A percentile compares a stretch with the other conserved stretches of the same genome.
phyloP scores from a whole-genome alignment of 2,113 vertebrate genomes.

The Ctenomys sociabilis region DNA sequence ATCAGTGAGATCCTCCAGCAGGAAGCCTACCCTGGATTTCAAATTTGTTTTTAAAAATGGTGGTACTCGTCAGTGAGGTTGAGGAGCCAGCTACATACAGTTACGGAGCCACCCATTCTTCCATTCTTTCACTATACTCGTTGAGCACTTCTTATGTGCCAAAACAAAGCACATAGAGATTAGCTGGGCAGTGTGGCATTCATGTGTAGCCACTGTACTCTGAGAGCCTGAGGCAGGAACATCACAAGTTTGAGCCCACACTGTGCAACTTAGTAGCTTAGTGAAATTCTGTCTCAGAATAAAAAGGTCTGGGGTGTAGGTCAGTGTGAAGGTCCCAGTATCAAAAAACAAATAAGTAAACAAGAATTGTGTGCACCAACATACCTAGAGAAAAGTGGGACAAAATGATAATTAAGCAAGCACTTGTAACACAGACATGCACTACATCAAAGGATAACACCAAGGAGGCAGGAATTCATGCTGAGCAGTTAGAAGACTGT shows the following conservation, averaged over 20 bases:
- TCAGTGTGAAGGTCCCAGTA: background rate
- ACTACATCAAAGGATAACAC: background rate
- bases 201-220: background rate
- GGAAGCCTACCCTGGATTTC: background rate
- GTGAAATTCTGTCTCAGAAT: background rate
- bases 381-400: background rate
- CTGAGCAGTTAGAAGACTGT: background rate
- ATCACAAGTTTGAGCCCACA: background rate
- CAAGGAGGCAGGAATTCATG: background rate
- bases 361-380: background rate
- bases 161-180: background rate
- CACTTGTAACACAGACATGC: background rate
- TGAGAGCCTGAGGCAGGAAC: background rate
- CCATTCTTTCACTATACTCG: background rate
- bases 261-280: background rate
- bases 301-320: background rate
- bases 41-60: slow-evolving; percentile 6
- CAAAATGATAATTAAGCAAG: background rate
- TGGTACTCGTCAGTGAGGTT: background rate
- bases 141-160: background rate
- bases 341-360: background rate
- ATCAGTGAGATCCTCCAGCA: background rate
- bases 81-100: background rate
- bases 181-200: background rate
- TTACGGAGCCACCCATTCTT: background rate